Conservation (phyloP, 2,113 vertebrate species). For the Sylvietta virens region DNA sequence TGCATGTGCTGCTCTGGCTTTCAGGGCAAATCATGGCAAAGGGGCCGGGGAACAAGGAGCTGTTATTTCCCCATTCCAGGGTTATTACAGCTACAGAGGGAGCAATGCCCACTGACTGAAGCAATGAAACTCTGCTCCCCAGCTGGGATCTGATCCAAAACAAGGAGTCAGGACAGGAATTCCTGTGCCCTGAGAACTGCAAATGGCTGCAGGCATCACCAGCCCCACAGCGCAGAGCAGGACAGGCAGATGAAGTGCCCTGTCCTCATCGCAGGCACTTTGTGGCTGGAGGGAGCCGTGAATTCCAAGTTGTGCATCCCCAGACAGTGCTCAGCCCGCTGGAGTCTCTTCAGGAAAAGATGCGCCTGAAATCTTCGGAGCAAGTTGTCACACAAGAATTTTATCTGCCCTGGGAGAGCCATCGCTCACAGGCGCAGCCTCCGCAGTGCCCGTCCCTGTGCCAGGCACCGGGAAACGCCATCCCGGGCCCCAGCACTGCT, state of each 20-base stretch:
- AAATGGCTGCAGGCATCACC: background rate
- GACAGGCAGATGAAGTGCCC: background rate
- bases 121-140: background rate
- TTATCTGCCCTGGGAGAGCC: constrained; percentile 64
- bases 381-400: constrained; percentile 13
- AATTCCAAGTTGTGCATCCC: background rate
- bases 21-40: accelerated
- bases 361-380: background rate
- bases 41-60: background rate
- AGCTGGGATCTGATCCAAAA: background rate
- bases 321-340: background rate
- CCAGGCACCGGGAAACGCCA: background rate
- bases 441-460: background rate
- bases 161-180: background rate
- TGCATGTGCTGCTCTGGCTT: accelerated
- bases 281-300: background rate
- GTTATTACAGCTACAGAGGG: background rate
- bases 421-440: constrained; percentile 53
- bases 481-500: background rate
- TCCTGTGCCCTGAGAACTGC: accelerated
- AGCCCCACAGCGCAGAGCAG: accelerated
- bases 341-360: background rate
- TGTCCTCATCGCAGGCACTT: accelerated
- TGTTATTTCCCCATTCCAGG: background rate
- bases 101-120: background rate